Percentiles rank a stretch among this genome's conserved stretches.
These are phyloP conservation scores for Girardia tigrina DNA, from an alignment of 2,888 invertebrate species.

Conservation along the genomic window DNA sequence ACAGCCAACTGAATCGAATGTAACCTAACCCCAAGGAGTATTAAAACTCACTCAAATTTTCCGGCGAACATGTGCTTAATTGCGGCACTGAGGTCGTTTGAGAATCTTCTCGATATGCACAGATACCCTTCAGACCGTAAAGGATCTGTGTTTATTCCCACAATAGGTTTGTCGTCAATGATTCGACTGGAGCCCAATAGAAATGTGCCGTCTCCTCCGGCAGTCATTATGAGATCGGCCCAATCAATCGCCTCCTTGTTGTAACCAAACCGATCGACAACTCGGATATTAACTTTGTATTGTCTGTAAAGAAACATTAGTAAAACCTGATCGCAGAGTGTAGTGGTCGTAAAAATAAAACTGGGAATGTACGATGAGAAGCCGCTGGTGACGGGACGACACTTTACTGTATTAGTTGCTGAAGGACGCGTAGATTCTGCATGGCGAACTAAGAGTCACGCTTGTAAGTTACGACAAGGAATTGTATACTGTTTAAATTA, in stretches of 20 bases:
- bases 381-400: no score
- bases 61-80: conserved; percentile 61
- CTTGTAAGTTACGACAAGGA: no score
- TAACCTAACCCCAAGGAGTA: background rate
- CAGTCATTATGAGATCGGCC: conserved; percentile 62
- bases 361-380: no score
- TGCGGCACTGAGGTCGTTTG: conserved; percentile 65
- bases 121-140: conserved; percentile 78
- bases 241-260: conserved; percentile 63
- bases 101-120: conserved; percentile 72
- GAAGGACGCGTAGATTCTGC: no score
- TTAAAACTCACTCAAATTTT: conserved; percentile 56
- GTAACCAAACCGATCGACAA: conserved; percentile 54
- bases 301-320: no score
- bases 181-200: conserved; percentile 76
- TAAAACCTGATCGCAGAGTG: no score
- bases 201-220: conserved; percentile 92
- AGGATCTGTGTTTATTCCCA: conserved; percentile 91
- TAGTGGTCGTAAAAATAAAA: no score
- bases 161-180: conserved; percentile 67
- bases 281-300: conserved; percentile 62
- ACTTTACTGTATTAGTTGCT: no score
- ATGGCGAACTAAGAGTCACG: no score
- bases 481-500: no score
- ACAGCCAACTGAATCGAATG: conserved; percentile 59